Evolutionary conservation across 1,140 invertebrate genomes (phyloP).

Genomic region (Lepidotrigona ventralis): DNA sequence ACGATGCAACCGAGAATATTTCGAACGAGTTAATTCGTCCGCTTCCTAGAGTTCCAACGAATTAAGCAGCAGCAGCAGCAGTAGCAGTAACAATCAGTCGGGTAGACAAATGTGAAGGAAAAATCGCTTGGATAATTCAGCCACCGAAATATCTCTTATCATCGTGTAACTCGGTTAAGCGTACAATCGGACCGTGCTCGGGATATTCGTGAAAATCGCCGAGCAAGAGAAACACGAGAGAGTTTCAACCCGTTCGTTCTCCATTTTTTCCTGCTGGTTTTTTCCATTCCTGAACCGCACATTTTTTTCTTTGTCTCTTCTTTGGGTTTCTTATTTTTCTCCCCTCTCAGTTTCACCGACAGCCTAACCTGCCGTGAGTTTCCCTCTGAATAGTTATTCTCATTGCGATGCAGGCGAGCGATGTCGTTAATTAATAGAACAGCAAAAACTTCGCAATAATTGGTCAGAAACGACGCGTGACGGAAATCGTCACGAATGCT

Average conservation of each 20-base stretch:
- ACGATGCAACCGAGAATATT: constrained; percentile 17
- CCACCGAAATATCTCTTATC: constrained; percentile 39
- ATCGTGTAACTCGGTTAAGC: constrained; percentile 43
- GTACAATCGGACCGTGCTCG: constrained; percentile 24
- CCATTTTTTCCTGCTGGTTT: no score
- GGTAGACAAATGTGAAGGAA: background rate
- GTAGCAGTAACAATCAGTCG: background rate
- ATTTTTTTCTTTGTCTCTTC: background rate
- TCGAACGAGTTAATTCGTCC: constrained; percentile 9
- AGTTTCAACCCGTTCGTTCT: background rate
- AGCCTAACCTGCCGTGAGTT: background rate
- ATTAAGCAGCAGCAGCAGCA: background rate
- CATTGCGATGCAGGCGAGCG: background rate
- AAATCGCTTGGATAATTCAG: constrained; percentile 26
- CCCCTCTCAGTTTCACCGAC: background rate
- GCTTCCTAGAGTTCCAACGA: background rate
- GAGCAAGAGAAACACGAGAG: background rate
- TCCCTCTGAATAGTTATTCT: background rate
- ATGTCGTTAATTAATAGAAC: constrained; percentile 55
- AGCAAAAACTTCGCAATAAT: constrained; percentile 34
- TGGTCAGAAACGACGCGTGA: constrained; percentile 29
- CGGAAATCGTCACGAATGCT: constrained; percentile 1
- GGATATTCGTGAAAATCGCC: constrained; percentile 3
- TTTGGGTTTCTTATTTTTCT: background rate
- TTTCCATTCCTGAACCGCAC: background rate